These are phyloP conservation scores for Osmoderma eremita DNA, from an alignment of 2,888 invertebrate genomes.

Conservation along the genomic window DNA sequence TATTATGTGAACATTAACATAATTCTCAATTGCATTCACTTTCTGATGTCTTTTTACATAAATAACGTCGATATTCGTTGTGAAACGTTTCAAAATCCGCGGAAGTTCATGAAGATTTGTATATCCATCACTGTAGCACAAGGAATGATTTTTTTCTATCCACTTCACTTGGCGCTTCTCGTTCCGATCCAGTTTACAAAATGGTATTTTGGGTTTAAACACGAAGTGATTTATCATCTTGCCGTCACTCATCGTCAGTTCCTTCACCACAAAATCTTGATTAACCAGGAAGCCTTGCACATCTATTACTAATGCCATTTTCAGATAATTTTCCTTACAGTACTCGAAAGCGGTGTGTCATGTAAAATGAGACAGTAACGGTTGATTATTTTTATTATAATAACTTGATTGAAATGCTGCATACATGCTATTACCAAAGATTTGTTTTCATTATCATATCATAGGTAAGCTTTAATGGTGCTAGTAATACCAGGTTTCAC, in stretches of 20 bases:
- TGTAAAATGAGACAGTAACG: not conserved
- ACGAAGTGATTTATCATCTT: not conserved
- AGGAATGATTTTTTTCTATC: not conserved
- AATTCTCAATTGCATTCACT: not conserved
- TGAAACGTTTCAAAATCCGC: too few relatives aligned
- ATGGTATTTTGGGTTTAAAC: not conserved
- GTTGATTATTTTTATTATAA: too few relatives aligned
- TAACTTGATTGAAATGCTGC: too few relatives aligned
- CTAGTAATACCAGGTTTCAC: too few relatives aligned
- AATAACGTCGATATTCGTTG: not conserved
- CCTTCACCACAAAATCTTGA: not conserved
- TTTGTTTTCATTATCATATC: too few relatives aligned
- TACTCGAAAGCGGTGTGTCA: not conserved
- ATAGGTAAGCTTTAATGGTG: too few relatives aligned
- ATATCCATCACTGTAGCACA: too few relatives aligned
- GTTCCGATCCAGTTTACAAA: not conserved
- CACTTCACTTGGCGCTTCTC: not conserved
- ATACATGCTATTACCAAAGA: too few relatives aligned
- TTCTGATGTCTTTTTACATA: not conserved
- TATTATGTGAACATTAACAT: not conserved
- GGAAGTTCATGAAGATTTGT: too few relatives aligned
- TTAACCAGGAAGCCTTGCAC: not conserved
- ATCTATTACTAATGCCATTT: not conserved
- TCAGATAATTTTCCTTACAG: not conserved
- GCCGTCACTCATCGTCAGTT: not conserved